A percentile compares a stretch with the other conserved stretches of the same genome.
These are phyloP conservation scores for Baccha elongata DNA, from an alignment of 2,888 invertebrate species.

Conservation along the genomic window DNA sequence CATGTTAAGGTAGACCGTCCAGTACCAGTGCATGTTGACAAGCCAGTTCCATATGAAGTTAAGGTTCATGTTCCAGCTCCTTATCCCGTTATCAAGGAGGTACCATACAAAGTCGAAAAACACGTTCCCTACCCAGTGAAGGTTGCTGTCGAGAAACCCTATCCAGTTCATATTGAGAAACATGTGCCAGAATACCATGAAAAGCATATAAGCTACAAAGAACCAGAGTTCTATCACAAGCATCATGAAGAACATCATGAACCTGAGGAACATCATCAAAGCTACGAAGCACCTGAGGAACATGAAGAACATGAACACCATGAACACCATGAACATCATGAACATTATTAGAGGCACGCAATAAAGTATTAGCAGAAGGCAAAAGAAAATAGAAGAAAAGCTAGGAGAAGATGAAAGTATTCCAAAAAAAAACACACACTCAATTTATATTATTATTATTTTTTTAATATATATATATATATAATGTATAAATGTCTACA, in stretches of 20 bases:
- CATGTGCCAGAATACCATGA: conserved; percentile 84
- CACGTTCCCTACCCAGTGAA: conserved; percentile 87
- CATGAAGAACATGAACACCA: conserved; percentile 76
- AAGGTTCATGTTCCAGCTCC: conserved; percentile 87
- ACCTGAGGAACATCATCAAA: conserved; percentile 83
- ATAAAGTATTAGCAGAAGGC: conserved; percentile 86
- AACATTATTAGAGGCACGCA: conserved; percentile 79
- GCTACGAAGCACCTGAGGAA: conserved; percentile 79
- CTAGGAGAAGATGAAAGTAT: conserved; percentile 67
- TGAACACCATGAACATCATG: conserved; percentile 59
- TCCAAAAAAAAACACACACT: conserved; percentile 57
- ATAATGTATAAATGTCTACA: conserved; percentile 60
- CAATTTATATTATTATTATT: conserved; percentile 41
- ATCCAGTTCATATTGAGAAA: conserved; percentile 89
- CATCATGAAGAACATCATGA: conserved; percentile 80
- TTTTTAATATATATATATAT: conserved; percentile 14
- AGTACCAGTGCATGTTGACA: conserved; percentile 88
- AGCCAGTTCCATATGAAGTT: conserved; percentile 89
- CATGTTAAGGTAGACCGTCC: conserved; percentile 86
- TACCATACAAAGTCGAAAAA: conserved; percentile 86
- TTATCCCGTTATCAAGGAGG: conserved; percentile 87
- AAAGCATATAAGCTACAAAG: conserved; percentile 87
- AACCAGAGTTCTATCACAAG: conserved; percentile 85
- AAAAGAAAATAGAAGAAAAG: conserved; percentile 83
- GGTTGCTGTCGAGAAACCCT: conserved; percentile 85